Evolutionary conservation across 2,888 invertebrate species (phyloP), one percentile per base, ranked within the genome.

Genomic region (Agriotes lineatus): DNA sequence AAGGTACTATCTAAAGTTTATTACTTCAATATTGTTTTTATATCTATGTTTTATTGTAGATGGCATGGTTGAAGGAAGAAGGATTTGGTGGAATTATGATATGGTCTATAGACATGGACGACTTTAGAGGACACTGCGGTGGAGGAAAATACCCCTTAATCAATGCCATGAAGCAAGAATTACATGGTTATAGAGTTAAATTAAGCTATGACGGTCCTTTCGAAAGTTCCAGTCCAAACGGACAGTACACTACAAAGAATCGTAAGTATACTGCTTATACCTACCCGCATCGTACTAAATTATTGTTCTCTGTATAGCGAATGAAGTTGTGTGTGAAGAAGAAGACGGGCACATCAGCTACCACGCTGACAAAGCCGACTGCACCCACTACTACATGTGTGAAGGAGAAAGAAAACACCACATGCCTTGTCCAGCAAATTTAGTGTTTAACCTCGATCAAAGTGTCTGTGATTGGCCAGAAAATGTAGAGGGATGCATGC

Each of bases 381-480:
- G 96, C 83, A 95, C 95, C 62, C 94, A 93, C 89, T 97, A 96
- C 85, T 96, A 94, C 86, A 96, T 96, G 96, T 97, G 96, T 81
- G 96, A 96, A 85, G 96, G 96, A 30, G 96, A 96, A 82, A 88
- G 96, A 60, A 96, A 96, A 82, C 96, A 96, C 81, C 96, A 96
- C 86, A 96, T 96, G 96, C 96, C 96, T 48, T 97, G 96, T 82
- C 96, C 96, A 5, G 90, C 91, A 57, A 95, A 96, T 85, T 88
- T 97, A 69, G 96, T 96, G 10, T 97, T 96, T 85, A 96, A 97
- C 83, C 91, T 91, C 39, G 94, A 95, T 78, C 95, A 96, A 81
- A 96, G 95, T 80, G 96, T 97, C 7, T 97, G 96, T 82, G 97
- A 97, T 85, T 96, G 96, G 96, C 96, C 96, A 0, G 96, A 96